These are phyloP conservation scores for Cataglyphis livida DNA, from an alignment of 2,888 invertebrate genomes.

Conservation along the genomic window DNA sequence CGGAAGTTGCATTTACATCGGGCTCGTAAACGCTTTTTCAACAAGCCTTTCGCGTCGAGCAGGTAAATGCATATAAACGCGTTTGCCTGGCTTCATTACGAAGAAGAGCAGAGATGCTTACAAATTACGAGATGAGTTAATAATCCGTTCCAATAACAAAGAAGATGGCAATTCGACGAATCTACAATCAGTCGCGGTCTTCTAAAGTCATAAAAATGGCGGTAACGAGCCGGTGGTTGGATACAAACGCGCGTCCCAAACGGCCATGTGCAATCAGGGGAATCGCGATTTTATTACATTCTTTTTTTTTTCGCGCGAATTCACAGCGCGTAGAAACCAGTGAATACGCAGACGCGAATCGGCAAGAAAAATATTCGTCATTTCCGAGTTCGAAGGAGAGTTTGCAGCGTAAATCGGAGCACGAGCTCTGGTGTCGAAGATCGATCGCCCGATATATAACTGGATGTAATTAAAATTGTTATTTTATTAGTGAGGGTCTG, in stretches of 20 bases:
- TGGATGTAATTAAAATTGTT: conserved; percentile 46
- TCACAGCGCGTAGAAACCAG: conserved; percentile 6
- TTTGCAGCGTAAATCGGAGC: conserved; percentile 21
- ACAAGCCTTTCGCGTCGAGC: not conserved
- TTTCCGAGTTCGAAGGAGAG: conserved; percentile 27
- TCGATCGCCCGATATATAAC: not conserved
- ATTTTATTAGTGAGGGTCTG: not conserved
- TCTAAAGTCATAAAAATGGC: conserved; percentile 39
- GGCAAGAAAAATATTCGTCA: conserved; percentile 39
- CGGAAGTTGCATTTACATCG: conserved; percentile 35
- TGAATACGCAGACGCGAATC: not conserved
- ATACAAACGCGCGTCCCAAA: conserved; percentile 35
- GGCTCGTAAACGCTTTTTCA: not conserved
- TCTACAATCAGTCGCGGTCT: conserved; percentile 24
- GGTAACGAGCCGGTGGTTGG: conserved; percentile 36
- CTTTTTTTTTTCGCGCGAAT: conserved; percentile 34
- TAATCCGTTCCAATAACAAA: conserved; percentile 10
- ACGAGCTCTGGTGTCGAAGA: not conserved
- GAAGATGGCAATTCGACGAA: conserved; percentile 8
- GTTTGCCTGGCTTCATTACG: not conserved
- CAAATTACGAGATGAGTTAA: not conserved
- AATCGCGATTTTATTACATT: conserved; percentile 51
- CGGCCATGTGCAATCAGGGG: conserved; percentile 48
- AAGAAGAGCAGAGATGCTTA: not conserved
- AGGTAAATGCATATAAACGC: not conserved